These are phyloP conservation scores for Parnassius orleans DNA, from an alignment of 2,888 invertebrate species.

Conservation along the genomic window DNA sequence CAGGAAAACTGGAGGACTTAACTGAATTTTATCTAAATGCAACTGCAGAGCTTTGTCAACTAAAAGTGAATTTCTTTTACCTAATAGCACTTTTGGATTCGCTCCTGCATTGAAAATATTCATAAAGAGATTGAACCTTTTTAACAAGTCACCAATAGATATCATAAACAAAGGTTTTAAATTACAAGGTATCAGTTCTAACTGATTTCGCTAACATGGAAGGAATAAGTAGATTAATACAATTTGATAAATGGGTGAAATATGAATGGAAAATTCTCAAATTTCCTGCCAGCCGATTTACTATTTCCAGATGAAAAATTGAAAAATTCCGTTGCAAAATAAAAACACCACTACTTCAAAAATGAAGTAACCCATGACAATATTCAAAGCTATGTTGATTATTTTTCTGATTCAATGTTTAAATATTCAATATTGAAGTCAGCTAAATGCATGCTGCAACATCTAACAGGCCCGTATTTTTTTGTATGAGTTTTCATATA, in stretches of 20 bases:
- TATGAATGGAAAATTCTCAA: slow-evolving; percentile 65
- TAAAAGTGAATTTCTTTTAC: slow-evolving; percentile 61
- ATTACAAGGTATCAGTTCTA: slow-evolving; percentile 53
- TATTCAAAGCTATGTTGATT: slow-evolving; percentile 57
- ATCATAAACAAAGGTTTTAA: slow-evolving; percentile 51
- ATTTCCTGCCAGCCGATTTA: slow-evolving; percentile 66
- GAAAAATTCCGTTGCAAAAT: slow-evolving; percentile 44
- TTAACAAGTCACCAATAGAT: slow-evolving; percentile 63
- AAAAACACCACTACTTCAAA: slow-evolving; percentile 58
- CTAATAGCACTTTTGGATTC: slow-evolving; percentile 69
- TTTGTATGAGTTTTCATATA: slow-evolving; percentile 66
- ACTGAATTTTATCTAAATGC: slow-evolving; percentile 63
- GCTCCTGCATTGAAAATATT: slow-evolving; percentile 62
- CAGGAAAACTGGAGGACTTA: slow-evolving; percentile 56
- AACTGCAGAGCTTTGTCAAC: slow-evolving; percentile 42
- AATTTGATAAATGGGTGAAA: slow-evolving; percentile 59
- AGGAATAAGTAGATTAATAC: slow-evolving; percentile 61
- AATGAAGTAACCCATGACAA: slow-evolving; percentile 49
- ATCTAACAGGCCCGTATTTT: slow-evolving; percentile 52
- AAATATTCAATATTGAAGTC: slow-evolving; percentile 65
- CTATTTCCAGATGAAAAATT: slow-evolving; percentile 45
- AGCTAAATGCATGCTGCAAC: slow-evolving; percentile 51
- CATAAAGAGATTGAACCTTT: slow-evolving; percentile 52
- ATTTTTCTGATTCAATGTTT: slow-evolving; percentile 71
- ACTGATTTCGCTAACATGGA: slow-evolving; percentile 70